Percentiles rank a stretch among this genome's conserved stretches.
Evolutionary conservation across 2,888 invertebrate genomes (phyloP).

Genomic region (Chalcis sispes): DNA sequence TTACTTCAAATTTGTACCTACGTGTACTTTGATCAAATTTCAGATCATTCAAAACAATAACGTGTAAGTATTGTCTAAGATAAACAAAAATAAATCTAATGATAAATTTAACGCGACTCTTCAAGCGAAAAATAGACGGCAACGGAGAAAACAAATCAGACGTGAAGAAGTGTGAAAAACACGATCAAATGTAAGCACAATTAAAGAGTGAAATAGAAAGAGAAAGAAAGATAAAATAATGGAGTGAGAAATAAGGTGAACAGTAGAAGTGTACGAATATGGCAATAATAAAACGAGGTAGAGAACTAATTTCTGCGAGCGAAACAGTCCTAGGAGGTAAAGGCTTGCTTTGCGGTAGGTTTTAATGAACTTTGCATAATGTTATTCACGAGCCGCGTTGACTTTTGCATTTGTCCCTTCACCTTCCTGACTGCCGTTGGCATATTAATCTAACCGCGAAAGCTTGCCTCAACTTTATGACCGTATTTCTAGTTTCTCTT

Average conservation of each 20-base stretch:
- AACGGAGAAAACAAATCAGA: too few relatives aligned
- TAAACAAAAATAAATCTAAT: too few relatives aligned
- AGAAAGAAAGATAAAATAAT: neutral
- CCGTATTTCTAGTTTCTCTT: neutral
- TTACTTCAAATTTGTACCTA: too few relatives aligned
- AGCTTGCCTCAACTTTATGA: slow-evolving; percentile 33
- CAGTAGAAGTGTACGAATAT: neutral
- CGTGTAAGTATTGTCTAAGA: too few relatives aligned
- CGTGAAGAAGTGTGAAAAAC: too few relatives aligned
- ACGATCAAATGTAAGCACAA: neutral
- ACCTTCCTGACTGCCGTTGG: slow-evolving; percentile 48
- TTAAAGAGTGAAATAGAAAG: slow-evolving; percentile 25
- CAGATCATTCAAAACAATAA: too few relatives aligned
- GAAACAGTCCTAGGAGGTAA: slow-evolving; percentile 59
- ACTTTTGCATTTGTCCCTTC: slow-evolving; percentile 58
- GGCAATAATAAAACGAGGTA: slow-evolving; percentile 42
- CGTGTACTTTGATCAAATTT: too few relatives aligned
- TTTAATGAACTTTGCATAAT: slow-evolving; percentile 74
- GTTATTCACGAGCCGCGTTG: slow-evolving; percentile 66
- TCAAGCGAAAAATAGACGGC: too few relatives aligned
- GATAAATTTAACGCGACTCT: too few relatives aligned
- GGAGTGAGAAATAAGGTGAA: neutral
- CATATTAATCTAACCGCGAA: slow-evolving; percentile 61
- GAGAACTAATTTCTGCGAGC: slow-evolving; percentile 57
- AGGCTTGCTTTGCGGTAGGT: too few relatives aligned